Evolutionary conservation across 2,113 vertebrate species (phyloP), one percentile per base, ranked within the genome.

Genomic region (Pipa parva): DNA sequence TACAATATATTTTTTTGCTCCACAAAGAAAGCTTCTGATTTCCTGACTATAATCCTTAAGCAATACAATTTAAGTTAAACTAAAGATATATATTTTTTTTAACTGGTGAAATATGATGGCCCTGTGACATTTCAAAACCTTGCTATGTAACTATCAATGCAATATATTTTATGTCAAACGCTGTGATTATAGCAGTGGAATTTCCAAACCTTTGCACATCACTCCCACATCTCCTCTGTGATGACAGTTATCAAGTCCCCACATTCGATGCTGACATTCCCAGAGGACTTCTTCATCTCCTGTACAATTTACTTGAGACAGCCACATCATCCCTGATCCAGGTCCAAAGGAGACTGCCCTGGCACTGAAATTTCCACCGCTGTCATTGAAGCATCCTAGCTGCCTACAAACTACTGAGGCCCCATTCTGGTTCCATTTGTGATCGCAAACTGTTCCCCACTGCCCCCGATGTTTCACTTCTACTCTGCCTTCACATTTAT

Each of bases 171-270:
- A n/a, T n/a, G n/a, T n/a, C n/a, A n/a, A n/a, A n/a, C n/a, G n/a
- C n/a, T n/a, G n/a, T n/a, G n/a, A n/a, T n/a, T n/a, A n/a, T n/a
- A n/a, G n/a, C n/a, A n/a, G n/a, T n/a, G n/a, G n/a, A 33, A 2
- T 33, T 12, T 10, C 31, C 31, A 56, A n/a, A 83, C 84, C 80
- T 0, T 80, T 56, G 21, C 86, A 87, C 10, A 66, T 72, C 12
- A 87, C 77, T 0, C 75, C 73, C 0, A 81, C 82, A 2, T 87
- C 85, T 59, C 87, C 84, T 6, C 78, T 78, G 4, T 84, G 85
- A 4, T 15, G 79, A 20, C 85, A 88, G 58, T 85, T 76, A 49
- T 85, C 79, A 11, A 69, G 78, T 8, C 74, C 75, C 80, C 81
- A 83, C n/a, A 73, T 73, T 28, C 72, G 65, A 0, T 80, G 72